Evolutionary conservation across 2,113 vertebrate genomes (phyloP).

Genomic region (Sakesphorus luctuosus): DNA sequence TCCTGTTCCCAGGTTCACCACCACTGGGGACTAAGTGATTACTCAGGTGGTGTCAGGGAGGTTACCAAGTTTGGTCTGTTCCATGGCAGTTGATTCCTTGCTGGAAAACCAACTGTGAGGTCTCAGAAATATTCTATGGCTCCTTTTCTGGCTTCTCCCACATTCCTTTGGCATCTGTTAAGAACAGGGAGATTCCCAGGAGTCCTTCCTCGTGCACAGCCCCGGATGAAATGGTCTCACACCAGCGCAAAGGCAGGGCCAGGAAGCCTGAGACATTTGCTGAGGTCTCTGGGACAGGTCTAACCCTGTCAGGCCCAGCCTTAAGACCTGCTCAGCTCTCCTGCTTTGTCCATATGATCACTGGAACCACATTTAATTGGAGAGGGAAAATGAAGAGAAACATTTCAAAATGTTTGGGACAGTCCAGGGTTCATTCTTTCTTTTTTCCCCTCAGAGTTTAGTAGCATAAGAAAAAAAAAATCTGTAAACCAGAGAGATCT

Average conservation of each 20-base stretch:
- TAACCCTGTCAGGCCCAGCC: not conserved
- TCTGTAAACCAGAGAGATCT: not conserved
- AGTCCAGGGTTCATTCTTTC: fast-evolving
- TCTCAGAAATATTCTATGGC: not conserved
- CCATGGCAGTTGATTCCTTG: not conserved
- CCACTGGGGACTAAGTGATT: not conserved
- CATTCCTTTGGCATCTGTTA: not conserved
- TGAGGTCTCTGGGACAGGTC: not conserved
- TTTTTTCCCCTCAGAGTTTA: not conserved
- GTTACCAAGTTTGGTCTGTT: not conserved
- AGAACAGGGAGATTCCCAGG: not conserved
- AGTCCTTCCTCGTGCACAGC: not conserved
- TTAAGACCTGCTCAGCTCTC: not conserved
- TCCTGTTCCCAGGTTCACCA: not conserved
- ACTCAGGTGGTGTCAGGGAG: not conserved
- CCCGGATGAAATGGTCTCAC: not conserved
- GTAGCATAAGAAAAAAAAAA: not conserved
- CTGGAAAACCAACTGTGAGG: not conserved
- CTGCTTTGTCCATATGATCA: not conserved
- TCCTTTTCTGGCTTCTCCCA: not conserved
- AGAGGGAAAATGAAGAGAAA: not conserved
- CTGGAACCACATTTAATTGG: not conserved
- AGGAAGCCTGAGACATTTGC: not conserved
- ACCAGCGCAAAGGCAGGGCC: not conserved
- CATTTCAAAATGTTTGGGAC: not conserved